Conservation (phyloP, 2,888 invertebrate species). For the Polydrusus tereticollis region DNA sequence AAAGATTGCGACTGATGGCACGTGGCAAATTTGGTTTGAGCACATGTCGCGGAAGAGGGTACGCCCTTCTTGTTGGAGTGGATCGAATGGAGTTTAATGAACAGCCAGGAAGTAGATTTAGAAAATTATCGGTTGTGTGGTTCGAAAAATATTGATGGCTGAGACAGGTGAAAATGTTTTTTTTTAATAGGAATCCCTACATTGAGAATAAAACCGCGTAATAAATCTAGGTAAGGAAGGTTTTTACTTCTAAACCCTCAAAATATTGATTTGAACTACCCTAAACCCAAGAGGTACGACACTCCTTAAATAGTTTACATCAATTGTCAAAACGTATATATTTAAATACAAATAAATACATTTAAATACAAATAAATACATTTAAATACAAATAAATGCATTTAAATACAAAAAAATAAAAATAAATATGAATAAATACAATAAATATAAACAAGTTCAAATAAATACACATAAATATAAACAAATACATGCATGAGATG, state of each 20-base stretch:
- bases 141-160: slow-evolving; percentile 33
- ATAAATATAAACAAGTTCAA: too few species aligned
- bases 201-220: neutral
- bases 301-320: too few species aligned
- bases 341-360: too few species aligned
- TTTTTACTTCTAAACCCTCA: neutral
- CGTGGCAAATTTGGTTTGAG: slow-evolving; percentile 42
- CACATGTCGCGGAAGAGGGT: slow-evolving; percentile 41
- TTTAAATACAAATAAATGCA: too few species aligned
- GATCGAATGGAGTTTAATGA: slow-evolving; percentile 44
- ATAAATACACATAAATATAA: too few species aligned
- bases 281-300: too few species aligned
- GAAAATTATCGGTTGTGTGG: slow-evolving; percentile 36
- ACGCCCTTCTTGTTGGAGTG: slow-evolving; percentile 34
- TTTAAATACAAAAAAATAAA: too few species aligned
- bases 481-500: too few species aligned
- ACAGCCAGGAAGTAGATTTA: slow-evolving; percentile 41
- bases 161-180: slow-evolving; percentile 35
- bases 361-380: too few species aligned
- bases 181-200: neutral
- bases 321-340: too few species aligned
- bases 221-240: neutral
- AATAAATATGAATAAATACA: too few species aligned
- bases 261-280: too few species aligned
- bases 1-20: slow-evolving; percentile 37